These are phyloP conservation scores for Aphaenogaster floridana DNA, from an alignment of 1,140 invertebrate species.

Conservation along the genomic window DNA sequence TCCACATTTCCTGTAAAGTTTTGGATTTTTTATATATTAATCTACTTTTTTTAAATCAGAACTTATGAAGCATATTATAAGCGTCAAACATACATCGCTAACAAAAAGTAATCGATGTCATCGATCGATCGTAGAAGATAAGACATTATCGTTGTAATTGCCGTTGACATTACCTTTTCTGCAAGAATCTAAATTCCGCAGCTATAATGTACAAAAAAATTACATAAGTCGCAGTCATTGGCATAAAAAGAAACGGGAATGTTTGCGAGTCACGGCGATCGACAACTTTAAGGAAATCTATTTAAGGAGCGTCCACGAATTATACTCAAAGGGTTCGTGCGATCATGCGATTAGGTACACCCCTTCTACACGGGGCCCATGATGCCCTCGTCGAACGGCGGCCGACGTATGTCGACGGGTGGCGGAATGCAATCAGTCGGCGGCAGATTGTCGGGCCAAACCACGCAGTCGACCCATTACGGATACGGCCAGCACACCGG, in stretches of 20 bases:
- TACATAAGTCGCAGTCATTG: background rate
- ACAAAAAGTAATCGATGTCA: conserved; percentile 1
- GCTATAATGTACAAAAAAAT: background rate
- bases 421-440: conserved; percentile 86
- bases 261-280: background rate
- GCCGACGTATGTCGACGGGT: conserved; percentile 88
- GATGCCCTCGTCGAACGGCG: conserved; percentile 86
- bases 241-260: background rate
- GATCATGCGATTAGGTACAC: conserved; percentile 88
- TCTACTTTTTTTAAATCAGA: background rate
- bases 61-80: background rate
- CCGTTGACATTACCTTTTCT: background rate
- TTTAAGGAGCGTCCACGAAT: background rate
- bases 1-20: background rate
- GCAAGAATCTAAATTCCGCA: background rate
- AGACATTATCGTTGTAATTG: conserved; percentile 29
- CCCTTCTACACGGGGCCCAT: conserved; percentile 91
- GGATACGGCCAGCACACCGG: conserved; percentile 86
- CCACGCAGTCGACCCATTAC: conserved; percentile 85
- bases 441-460: conserved; percentile 83
- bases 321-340: conserved; percentile 33
- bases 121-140: background rate
- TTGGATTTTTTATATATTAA: background rate
- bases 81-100: background rate
- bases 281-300: background rate